These are phyloP conservation scores for Cremastobaeus sp. DNA, from an alignment of 2,888 invertebrate species.

Conservation along the genomic window DNA sequence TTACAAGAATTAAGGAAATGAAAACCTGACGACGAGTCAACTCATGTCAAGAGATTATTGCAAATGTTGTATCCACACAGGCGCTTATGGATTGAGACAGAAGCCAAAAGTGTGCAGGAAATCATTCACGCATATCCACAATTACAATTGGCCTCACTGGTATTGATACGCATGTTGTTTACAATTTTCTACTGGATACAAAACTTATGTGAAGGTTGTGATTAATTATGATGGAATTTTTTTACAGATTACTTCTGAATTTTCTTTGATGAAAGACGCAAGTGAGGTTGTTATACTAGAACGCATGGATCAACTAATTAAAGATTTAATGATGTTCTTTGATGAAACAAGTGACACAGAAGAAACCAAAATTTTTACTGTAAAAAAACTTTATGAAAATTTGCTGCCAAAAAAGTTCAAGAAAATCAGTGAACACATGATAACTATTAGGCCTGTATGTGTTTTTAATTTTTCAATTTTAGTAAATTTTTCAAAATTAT, in stretches of 20 bases:
- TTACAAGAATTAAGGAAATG: neutral
- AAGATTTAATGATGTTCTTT: neutral
- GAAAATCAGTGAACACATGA: constrained; percentile 1
- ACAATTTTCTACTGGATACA: neutral
- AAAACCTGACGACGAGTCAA: neutral
- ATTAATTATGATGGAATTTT: neutral
- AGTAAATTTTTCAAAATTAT: no score
- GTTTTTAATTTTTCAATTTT: no score
- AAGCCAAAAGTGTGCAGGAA: neutral
- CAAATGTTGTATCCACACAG: neutral
- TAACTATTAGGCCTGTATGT: neutral
- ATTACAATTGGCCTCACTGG: neutral
- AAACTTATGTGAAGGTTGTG: neutral
- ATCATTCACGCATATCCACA: constrained; percentile 4
- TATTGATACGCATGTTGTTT: neutral
- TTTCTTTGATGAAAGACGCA: neutral
- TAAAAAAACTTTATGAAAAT: neutral
- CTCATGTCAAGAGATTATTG: constrained; percentile 2
- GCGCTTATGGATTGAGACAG: constrained; percentile 4
- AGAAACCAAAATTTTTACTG: neutral
- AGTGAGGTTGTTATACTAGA: neutral
- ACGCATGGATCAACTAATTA: neutral
- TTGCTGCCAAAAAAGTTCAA: constrained; percentile 1
- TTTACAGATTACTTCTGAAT: constrained; percentile 1
- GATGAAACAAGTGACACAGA: neutral